Conservation (phyloP, 1,140 invertebrate species). For the Colletes gigas region DNA sequence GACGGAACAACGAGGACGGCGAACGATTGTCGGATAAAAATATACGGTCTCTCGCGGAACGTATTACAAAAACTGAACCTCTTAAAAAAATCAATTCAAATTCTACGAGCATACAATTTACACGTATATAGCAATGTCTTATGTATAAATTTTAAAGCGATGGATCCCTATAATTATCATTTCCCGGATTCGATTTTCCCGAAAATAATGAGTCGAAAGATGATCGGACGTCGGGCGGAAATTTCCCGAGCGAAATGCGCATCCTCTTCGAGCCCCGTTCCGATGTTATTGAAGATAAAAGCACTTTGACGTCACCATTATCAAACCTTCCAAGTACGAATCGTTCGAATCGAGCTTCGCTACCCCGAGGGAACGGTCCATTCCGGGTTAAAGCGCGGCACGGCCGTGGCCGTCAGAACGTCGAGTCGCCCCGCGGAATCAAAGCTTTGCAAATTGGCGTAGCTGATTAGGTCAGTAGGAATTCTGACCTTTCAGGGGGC, state of each 20-base stretch:
- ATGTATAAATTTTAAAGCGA: too few species aligned
- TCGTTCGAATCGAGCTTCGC: constrained; percentile 28
- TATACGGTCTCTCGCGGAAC: too few species aligned
- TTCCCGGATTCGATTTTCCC: too few species aligned
- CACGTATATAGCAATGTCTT: too few species aligned
- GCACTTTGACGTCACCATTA: constrained; percentile 37
- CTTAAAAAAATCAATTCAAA: too few species aligned
- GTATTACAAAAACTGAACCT: too few species aligned
- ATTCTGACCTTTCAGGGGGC: constrained; percentile 15
- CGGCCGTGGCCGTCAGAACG: not conserved
- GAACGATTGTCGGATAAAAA: not conserved
- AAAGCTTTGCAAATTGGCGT: constrained; percentile 56
- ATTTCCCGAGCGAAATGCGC: constrained; percentile 2
- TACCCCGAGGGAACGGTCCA: constrained; percentile 15
- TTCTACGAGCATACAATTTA: too few species aligned
- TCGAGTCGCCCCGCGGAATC: constrained; percentile 18
- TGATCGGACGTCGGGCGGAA: too few species aligned
- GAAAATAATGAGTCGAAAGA: too few species aligned
- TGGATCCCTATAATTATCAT: too few species aligned
- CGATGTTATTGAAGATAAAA: constrained; percentile 33
- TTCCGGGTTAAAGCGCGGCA: constrained; percentile 44
- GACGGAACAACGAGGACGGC: not conserved
- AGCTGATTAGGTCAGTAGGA: constrained; percentile 41
- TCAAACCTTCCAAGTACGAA: constrained; percentile 42
- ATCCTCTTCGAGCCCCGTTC: not conserved